A percentile compares a stretch with the other conserved stretches of the same genome.
Evolutionary conservation across 2,888 invertebrate species (phyloP).

Genomic region (Drosophila neotestacea): DNA sequence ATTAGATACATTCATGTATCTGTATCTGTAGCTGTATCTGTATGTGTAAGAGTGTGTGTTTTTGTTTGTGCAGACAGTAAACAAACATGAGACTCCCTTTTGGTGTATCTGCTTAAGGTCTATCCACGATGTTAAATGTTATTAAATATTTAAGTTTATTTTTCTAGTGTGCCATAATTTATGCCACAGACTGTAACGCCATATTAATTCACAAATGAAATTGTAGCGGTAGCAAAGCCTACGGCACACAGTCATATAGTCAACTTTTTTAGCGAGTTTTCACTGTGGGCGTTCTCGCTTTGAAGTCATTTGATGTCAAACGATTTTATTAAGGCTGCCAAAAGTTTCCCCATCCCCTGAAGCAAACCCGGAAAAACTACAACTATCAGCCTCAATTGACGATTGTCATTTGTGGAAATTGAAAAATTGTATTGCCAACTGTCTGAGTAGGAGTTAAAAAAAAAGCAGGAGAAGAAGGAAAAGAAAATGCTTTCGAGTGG

Average conservation of each 20-base stretch:
- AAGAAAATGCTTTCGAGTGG: constrained; percentile 38
- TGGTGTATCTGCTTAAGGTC: constrained; percentile 10
- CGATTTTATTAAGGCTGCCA: constrained; percentile 64
- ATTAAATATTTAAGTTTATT: constrained; percentile 53
- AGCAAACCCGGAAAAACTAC: constrained; percentile 65
- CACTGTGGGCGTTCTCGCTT: constrained; percentile 57
- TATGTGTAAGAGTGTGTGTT: constrained; percentile 30
- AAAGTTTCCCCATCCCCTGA: background rate
- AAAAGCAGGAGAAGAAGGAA: background rate
- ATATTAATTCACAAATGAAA: constrained; percentile 58
- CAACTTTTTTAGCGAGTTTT: constrained; percentile 7
- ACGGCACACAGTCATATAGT: background rate
- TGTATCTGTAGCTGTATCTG: background rate
- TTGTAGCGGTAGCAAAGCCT: constrained; percentile 27
- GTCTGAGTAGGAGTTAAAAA: constrained; percentile 5
- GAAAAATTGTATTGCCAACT: constrained; percentile 65
- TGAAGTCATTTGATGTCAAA: constrained; percentile 57
- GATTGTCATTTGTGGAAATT: constrained; percentile 72
- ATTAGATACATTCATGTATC: constrained; percentile 6
- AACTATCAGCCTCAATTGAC: constrained; percentile 70
- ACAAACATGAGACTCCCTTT: constrained; percentile 56
- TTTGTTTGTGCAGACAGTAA: constrained; percentile 72
- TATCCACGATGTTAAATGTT: constrained; percentile 24
- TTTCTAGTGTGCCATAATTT: constrained; percentile 45
- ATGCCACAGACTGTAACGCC: constrained; percentile 57